Conservation (phyloP, 2,113 vertebrate genomes). For the Bujurquina vittata region DNA sequence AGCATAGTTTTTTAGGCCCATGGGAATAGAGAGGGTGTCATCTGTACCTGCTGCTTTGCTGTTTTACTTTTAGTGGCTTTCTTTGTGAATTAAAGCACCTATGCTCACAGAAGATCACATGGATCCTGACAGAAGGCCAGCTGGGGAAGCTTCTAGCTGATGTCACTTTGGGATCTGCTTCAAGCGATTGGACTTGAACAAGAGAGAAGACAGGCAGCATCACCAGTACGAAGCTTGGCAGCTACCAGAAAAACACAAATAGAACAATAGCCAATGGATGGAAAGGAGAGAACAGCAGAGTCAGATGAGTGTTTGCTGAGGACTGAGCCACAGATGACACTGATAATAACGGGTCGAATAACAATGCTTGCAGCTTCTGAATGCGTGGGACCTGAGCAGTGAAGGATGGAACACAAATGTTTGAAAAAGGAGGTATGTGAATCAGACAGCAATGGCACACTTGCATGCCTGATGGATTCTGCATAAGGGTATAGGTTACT, state of each 20-base stretch:
- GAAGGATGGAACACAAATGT: conserved; percentile 6
- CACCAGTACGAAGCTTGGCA: conserved; percentile 23
- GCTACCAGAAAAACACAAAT: neutral
- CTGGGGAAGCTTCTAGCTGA: conserved; percentile 1
- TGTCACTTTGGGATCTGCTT: conserved; percentile 26
- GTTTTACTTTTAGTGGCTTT: conserved; percentile 5
- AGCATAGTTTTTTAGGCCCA: neutral
- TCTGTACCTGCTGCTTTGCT: conserved; percentile 22
- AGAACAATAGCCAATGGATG: conserved; percentile 14
- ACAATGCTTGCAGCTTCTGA: conserved; percentile 9
- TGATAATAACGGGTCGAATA: conserved; percentile 15
- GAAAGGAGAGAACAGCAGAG: conserved; percentile 10
- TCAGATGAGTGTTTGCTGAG: conserved; percentile 23
- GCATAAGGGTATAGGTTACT: neutral
- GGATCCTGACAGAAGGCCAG: conserved; percentile 45
- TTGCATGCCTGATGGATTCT: neutral
- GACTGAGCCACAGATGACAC: conserved; percentile 5
- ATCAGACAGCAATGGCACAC: neutral
- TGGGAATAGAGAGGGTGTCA: conserved; percentile 11
- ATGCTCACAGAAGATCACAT: conserved; percentile 44
- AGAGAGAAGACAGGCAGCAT: conserved; percentile 5
- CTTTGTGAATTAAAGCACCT: conserved; percentile 37
- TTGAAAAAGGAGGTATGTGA: conserved; percentile 4
- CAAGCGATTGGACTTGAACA: conserved; percentile 11
- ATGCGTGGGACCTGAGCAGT: neutral